Evolutionary conservation across 2,888 invertebrate species (phyloP).

Genomic region (Drosophila birchii): DNA sequence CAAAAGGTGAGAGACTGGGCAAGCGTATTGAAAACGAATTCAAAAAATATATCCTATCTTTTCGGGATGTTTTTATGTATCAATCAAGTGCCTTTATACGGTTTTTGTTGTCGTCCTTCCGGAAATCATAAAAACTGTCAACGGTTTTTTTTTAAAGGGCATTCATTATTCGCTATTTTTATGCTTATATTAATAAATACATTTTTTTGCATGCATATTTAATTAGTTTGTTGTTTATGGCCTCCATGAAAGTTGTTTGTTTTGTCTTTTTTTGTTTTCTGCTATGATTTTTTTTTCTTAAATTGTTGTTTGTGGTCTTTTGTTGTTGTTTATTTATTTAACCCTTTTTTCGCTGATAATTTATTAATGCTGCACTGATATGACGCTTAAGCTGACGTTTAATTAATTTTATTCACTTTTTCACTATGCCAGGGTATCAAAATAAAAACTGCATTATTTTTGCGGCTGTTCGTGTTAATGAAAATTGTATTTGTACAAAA

Average conservation of each 20-base stretch:
- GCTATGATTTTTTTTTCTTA: conserved; percentile 10
- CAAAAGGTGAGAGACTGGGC: not conserved
- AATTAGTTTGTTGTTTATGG: conserved; percentile 76
- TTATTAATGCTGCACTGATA: conserved; percentile 76
- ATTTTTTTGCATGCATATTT: conserved; percentile 50
- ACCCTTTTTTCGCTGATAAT: conserved; percentile 58
- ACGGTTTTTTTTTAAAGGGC: conserved; percentile 28
- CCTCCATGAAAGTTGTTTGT: conserved; percentile 41
- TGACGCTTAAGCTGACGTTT: conserved; percentile 73
- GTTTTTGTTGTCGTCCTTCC: not conserved
- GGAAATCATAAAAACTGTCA: not conserved
- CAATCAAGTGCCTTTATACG: conserved; percentile 13
- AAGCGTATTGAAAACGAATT: not conserved
- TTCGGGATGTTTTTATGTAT: conserved; percentile 25
- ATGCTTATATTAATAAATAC: conserved; percentile 18
- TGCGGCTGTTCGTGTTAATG: conserved; percentile 47
- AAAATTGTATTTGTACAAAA: conserved; percentile 30
- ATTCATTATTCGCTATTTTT: conserved; percentile 34
- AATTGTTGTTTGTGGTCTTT: conserved; percentile 52
- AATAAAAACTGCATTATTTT: conserved; percentile 43
- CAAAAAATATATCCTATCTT: conserved; percentile 4
- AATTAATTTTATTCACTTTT: conserved; percentile 74
- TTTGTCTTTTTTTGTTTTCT: conserved; percentile 31
- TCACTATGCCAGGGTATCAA: conserved; percentile 18
- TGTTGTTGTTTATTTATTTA: conserved; percentile 71